Conservation (phyloP, 2,888 invertebrate genomes). For the Tipula lateralis region DNA sequence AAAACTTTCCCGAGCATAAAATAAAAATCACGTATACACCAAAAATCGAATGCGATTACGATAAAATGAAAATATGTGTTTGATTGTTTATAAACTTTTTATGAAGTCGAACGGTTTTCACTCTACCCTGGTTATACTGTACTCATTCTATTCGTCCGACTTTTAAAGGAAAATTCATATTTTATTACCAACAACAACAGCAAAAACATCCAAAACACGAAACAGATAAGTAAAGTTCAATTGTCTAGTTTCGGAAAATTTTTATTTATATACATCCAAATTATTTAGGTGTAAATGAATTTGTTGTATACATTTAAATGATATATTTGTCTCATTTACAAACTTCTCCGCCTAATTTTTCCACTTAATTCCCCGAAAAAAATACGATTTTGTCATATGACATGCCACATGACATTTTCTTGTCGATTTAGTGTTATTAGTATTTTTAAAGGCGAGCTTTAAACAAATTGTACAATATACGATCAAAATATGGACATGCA, state of each 20-base stretch:
- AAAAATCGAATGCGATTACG: constrained; percentile 1
- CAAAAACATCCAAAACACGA: background rate
- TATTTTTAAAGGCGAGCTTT: background rate
- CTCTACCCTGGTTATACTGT: background rate
- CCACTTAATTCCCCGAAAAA: background rate
- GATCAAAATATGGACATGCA: background rate
- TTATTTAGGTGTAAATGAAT: background rate
- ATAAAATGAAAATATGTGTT: constrained; percentile 11
- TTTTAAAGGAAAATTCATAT: background rate
- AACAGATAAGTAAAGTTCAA: background rate
- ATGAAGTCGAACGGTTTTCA: background rate
- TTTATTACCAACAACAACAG: background rate
- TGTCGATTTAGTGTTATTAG: background rate
- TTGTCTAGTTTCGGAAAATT: background rate
- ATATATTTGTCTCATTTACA: background rate
- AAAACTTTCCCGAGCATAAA: background rate
- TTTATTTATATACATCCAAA: background rate
- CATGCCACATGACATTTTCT: background rate
- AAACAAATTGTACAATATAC: background rate
- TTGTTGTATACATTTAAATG: background rate
- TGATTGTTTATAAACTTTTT: constrained; percentile 11
- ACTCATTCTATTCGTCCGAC: background rate
- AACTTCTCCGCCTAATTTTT: background rate
- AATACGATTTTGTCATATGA: background rate
- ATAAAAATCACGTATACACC: constrained; percentile 11